Evolutionary conservation across 2,113 vertebrate species (phyloP).

Genomic region (Hydrolagus affinis): DNA sequence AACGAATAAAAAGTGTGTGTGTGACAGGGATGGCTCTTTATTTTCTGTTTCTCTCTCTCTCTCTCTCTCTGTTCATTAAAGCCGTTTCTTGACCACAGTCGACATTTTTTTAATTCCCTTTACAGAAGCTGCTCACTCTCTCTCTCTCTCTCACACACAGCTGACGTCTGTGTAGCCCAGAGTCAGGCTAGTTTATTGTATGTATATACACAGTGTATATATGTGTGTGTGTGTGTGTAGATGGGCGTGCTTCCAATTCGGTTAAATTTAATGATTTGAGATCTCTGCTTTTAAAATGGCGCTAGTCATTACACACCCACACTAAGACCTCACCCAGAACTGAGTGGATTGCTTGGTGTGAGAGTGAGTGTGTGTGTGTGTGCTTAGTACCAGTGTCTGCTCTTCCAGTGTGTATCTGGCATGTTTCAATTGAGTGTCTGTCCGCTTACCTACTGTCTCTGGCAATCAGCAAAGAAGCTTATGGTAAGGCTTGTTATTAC

Average conservation of each 20-base stretch:
- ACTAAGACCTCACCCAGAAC: conserved; percentile 42
- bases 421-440: conserved; percentile 31
- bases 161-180: no score
- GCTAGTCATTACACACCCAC: conserved; percentile 45
- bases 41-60: background rate
- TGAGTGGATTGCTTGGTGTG: no score
- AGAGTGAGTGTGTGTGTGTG: conserved; percentile 38
- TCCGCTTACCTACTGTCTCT: background rate
- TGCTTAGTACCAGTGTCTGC: conserved; percentile 38
- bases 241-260: conserved; percentile 48
- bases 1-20: background rate
- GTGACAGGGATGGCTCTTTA: no score
- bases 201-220: no score
- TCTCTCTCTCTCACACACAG: no score
- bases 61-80: conserved; percentile 26
- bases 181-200: no score
- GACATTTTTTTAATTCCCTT: conserved; percentile 43
- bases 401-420: no score
- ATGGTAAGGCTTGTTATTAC: background rate
- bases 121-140: no score
- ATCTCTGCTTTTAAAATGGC: conserved; percentile 53
- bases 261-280: conserved; percentile 47
- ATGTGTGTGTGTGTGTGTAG: no score
- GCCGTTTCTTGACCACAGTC: conserved; percentile 7
- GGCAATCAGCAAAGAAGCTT: conserved; percentile 12